Evolutionary conservation across 2,888 invertebrate species (phyloP), one percentile per base, ranked within the genome.

Genomic region (Slavum lentiscoides): DNA sequence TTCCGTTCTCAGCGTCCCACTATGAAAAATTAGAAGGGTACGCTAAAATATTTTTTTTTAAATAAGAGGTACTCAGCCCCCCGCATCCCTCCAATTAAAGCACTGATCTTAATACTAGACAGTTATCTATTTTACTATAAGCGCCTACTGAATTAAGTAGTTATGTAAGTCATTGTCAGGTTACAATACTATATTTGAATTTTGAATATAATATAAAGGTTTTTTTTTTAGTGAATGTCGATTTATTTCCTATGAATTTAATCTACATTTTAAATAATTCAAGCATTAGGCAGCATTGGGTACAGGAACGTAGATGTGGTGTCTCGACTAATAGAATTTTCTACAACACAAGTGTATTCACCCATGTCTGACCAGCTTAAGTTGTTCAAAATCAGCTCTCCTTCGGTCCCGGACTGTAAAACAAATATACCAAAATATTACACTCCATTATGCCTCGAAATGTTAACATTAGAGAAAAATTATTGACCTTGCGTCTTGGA

Each of bases 341-440:
- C 90, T 0, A 92, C 93, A 19, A 91, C 88, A 86, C 97, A 97
- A 1, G 89, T 91, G 86, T 92, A 95, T 30, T 89, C 89, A 8
- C 95, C 96, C 95, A 95, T 94, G 84, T 94, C 93, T 9, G 74
- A 69, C 93, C 94, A 97, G 64, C 88, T 88, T 11, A 95, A 88
- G 17, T 90, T 88, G 30, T 89, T 87, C 84, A 97, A 93, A 62
- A 93, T 85, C 43, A 97, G 88, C n/a, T 80, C 80, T 19, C 80
- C 80, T 80, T 72, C 80, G 0, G 80, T 55, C 7, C 80, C 80
- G 39, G 37, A 21, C 80, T 80, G 70, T 39, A 62, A 80, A 70
- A 77, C 19, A 30, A 61, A 70, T 49, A 70, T 30, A 15, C 2
- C 8, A 67, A 0, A 68, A 13, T 53, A 55, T 69, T 62, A 53